Evolutionary conservation across 2,888 invertebrate species (phyloP).

Genomic region (Cantharis rufa): DNA sequence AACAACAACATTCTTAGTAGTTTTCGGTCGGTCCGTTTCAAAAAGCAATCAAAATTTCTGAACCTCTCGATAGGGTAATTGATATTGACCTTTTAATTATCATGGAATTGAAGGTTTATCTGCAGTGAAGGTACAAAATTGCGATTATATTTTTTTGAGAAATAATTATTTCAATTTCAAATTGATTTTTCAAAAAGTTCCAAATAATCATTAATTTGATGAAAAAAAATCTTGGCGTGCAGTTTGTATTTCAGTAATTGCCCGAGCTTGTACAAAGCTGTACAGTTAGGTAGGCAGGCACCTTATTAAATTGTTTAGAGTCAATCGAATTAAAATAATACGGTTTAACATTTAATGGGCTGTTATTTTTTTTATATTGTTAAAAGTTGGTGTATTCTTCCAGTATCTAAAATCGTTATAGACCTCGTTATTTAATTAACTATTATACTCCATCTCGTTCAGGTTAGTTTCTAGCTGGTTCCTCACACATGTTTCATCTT

Average conservation of each 20-base stretch:
- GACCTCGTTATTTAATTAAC: conserved; percentile 57
- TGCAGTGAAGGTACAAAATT: too few relatives aligned
- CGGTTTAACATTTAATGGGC: background rate
- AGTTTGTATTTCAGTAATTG: background rate
- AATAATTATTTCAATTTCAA: background rate
- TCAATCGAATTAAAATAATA: background rate
- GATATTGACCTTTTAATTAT: too few relatives aligned
- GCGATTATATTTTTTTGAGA: too few relatives aligned
- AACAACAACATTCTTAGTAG: background rate
- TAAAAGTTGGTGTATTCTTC: conserved; percentile 48
- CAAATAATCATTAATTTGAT: too few relatives aligned
- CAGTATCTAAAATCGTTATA: conserved; percentile 47
- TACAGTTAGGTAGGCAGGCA: background rate
- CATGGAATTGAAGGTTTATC: too few relatives aligned
- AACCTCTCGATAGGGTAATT: background rate
- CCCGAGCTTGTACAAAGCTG: background rate
- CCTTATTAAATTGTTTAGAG: background rate
- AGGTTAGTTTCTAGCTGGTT: conserved; percentile 52
- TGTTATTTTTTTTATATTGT: conserved; percentile 25
- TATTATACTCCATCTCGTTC: conserved; percentile 47
- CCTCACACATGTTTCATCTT: conserved; percentile 55
- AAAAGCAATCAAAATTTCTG: background rate
- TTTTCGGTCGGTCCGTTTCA: background rate
- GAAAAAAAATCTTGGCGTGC: background rate
- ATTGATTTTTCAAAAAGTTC: background rate